phyloP scores from a whole-genome alignment of 2,797 vertebrate species.

The Anolis apletophallus region DNA sequence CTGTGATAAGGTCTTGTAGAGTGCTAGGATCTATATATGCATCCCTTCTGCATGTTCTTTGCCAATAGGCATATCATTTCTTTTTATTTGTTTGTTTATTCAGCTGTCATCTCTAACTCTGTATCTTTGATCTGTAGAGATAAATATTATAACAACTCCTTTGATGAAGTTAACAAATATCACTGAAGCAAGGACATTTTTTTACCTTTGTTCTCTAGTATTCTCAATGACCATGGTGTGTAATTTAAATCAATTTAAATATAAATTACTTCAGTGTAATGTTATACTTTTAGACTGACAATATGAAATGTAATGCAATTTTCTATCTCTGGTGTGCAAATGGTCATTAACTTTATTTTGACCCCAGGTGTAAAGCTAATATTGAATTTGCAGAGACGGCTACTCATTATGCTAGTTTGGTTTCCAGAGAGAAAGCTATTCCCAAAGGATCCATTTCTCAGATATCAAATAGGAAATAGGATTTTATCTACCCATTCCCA shows the following conservation, averaged over 20 bases:
- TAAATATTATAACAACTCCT: background rate
- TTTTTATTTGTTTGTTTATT: background rate
- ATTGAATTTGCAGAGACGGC: slow-evolving; percentile 69
- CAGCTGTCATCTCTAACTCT: background rate
- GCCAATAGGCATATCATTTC: background rate
- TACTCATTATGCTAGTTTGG: slow-evolving; percentile 67
- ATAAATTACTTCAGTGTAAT: slow-evolving; percentile 66
- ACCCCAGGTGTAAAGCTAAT: slow-evolving; percentile 73
- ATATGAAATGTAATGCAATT: slow-evolving; percentile 55
- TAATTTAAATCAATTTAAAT: slow-evolving; percentile 74
- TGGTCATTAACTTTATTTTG: slow-evolving; percentile 78
- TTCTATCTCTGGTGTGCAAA: slow-evolving; percentile 70
- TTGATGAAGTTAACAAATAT: background rate
- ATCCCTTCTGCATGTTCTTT: background rate
- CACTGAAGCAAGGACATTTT: slow-evolving; percentile 11
- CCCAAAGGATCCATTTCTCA: slow-evolving; percentile 63
- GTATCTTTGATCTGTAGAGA: background rate
- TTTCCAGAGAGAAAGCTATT: slow-evolving; percentile 62
- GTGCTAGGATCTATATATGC: background rate
- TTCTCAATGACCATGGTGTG: slow-evolving; percentile 61
- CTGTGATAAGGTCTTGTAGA: background rate
- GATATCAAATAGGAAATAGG: slow-evolving; percentile 62
- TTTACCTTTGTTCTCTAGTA: slow-evolving; percentile 29
- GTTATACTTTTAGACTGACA: slow-evolving; percentile 62
- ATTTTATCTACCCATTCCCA: background rate